Base-by-base conservation (phyloP, 2,888 invertebrate species). In the Cepaea hortensis region DNA sequence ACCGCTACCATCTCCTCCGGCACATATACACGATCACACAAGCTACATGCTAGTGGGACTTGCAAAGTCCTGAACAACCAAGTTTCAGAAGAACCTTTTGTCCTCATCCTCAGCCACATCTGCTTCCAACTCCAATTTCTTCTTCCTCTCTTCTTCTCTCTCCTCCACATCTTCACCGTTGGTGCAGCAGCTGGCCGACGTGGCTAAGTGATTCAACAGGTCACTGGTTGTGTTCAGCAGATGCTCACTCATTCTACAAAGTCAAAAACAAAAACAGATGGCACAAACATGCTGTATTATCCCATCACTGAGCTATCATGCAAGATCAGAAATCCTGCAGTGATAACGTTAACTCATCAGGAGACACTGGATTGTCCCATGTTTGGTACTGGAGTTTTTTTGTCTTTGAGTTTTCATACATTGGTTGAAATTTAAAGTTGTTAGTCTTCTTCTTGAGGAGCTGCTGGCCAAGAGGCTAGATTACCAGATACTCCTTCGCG, bases 171-270 rank as follows among this genome's bases (percentile, higher is more conserved):
- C 72, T 5, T 86, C 84, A 48, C 82, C 75, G 55, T 46, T 84
- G 65, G 84, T 65, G 65, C 88, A 86, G 84, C 87, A 85, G 81
- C 87, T 87, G 83, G 90, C 88, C 20, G 88, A 85, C 73, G 88
- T 87, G 72, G 90, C 89, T 62, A 92, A 88, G 76, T 89, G 88
- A 84, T 90, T 90, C 18, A 92, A 87, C 62, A 90, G 88, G 73
- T 89, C 90, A 81, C 89, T 90, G 3, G 92, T 91, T 13, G 91
- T 90, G 62, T 89, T 90, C 68, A 92, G 89, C 48, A 91, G 88
- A 73, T 91, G 90, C 73, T 91, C 90, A 83, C 91, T 92, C 90
- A 91, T 90, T 89, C 92, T 91, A 85, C 2, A 7, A 35, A 48
- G 23, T 35, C 50, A 77, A 35, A 77, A 1, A 18, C 23, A 35